These are phyloP conservation scores for Drosophila heteroneura DNA, from an alignment of 2,888 invertebrate genomes.

Conservation along the genomic window DNA sequence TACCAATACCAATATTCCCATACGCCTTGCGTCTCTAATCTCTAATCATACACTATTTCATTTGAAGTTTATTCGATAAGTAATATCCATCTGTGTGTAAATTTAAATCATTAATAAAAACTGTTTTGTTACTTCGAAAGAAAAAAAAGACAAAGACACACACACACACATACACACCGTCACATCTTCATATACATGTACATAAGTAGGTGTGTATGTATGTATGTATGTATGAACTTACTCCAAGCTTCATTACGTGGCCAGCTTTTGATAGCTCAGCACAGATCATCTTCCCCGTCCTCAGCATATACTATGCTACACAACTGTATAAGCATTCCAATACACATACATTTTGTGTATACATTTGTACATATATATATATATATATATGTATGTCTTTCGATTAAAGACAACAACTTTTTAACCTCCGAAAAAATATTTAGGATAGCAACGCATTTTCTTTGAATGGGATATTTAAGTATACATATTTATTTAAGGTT, in stretches of 20 bases:
- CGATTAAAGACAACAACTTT: no score
- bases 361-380: not conserved
- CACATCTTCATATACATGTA: no score
- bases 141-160: not conserved
- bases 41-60: slow-evolving; percentile 19
- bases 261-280: not conserved
- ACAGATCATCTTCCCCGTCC: not conserved
- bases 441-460: no score
- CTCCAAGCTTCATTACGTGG: not conserved
- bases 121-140: slow-evolving; percentile 65
- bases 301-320: not conserved
- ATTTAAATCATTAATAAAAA: slow-evolving; percentile 50
- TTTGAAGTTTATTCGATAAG: slow-evolving; percentile 56
- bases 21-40: not conserved
- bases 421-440: no score
- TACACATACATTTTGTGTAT: not conserved
- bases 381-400: no score
- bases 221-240: not conserved
- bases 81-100: slow-evolving; percentile 35
- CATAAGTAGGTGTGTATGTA: not conserved
- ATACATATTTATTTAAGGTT: no score
- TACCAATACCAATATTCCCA: slow-evolving; percentile 1
- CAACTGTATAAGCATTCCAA: not conserved
- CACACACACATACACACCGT: not conserved
- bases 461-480: no score